Evolutionary conservation across 35 echinoderm and acorn worm species (phyloP), one percentile per base, ranked within the genome.

Genomic region (Acanthaster planci): DNA sequence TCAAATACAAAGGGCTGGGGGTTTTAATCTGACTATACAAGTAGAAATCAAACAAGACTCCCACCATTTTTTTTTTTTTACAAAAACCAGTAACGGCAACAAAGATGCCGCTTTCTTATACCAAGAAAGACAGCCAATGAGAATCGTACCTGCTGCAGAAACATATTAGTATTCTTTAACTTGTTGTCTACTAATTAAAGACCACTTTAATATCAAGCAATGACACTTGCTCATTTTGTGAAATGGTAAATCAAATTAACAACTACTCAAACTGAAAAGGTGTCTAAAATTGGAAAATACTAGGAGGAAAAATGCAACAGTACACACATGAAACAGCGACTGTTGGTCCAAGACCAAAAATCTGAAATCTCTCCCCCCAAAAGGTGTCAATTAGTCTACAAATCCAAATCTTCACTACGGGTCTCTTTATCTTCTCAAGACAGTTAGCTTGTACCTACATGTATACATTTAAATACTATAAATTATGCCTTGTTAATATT

Each of bases 381-480:
- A n/a, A n/a, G 56, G 27, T n/a, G 27, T n/a, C 27, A 59, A 59
- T n/a, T 18, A 26, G 4, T 26, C 19, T 59, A n/a, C 56, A 59
- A 59, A 72, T 26, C 64, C 26, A 72, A 26, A 72, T 31, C 23
- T 10, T 31, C 17, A 72, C 22, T 27, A 72, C 26, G 23, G 10
- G 30, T 59, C 56, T 26, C 34, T 26, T 31, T 30, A 72, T 34
- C 4, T 72, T 26, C 8, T 30, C 34, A 19, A 27, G 22, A 72
- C 64, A 72, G 23, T 72, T 72, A 35, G 30, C 22, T 72, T 72
- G 30, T 31, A 26, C 18, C 64, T 72, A 19, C 30, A 72, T 72
- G 64, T 72, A 36, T 72, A 72, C 64, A 36, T 72, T 72, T 72
- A 72, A 72, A 72, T 72, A 72, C 64, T 72, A 72, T 72, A 72